Base-by-base conservation (phyloP, 2,113 vertebrate species). In the Caretta caretta region DNA sequence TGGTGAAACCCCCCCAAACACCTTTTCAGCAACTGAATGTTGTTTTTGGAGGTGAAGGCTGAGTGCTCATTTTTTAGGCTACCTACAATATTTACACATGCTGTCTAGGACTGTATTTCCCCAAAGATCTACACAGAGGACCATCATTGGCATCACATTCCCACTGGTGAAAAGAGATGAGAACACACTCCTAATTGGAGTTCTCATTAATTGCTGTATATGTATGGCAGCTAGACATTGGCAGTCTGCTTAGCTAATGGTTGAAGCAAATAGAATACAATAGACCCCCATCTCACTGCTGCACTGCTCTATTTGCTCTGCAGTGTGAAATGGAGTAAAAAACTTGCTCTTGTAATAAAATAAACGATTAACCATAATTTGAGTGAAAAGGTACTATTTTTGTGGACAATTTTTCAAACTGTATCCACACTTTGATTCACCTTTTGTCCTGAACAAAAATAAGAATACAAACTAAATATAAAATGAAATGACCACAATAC, bases 191-290 rank as follows among this genome's bases (percentile, higher is more conserved):
- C 25, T 88, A 90, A 94, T 95, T 90, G 92, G 27, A 49, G 46
- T 72, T 75, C 87, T 97, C 27, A 57, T 95, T 97, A 94, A 78
- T 25, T 90, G 46, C 20, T 65, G 42, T 75, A 50, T 31, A n/a
- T 79, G 16, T 59, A 56, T 0, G 31, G 48, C 83, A 96, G n/a
- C 84, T 93, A 76, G 87, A 62, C 84, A 85, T 35, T 27, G 76
- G 85, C 89, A 95, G 88, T 82, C 86, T 72, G 78, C 84, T 96
- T 90, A 80, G 38, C 22, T 93, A 86, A 86, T 88, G 96, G 35
- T 19, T 86, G 78, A 79, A 89, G 62, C 46, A 95, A 85, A 89
- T 35, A 92, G 80, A 88, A 86, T 2, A 57, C 82, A 92, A 94
- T 25, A 94, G 46, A 90, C 24, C 49, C 8, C 59, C 2, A 10